Conservation (phyloP, 2,888 invertebrate genomes). For the Pheosia tremula region DNA sequence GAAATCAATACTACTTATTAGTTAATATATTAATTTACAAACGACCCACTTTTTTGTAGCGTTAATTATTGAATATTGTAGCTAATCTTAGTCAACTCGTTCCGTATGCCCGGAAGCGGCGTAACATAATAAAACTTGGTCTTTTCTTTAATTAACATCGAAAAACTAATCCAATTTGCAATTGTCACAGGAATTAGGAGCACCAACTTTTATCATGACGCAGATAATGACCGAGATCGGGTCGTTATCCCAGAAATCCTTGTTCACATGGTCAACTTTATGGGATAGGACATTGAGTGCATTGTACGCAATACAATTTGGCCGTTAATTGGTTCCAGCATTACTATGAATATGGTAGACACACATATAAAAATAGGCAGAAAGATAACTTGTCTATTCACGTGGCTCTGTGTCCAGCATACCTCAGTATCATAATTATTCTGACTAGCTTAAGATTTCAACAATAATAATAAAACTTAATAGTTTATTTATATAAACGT, state of each 20-base stretch:
- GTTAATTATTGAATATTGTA: too few species aligned
- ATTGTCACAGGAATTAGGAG: constrained; percentile 24
- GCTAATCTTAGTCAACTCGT: constrained; percentile 15
- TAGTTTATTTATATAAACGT: too few species aligned
- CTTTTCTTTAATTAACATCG: constrained; percentile 44
- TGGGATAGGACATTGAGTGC: not conserved
- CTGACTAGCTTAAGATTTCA: too few species aligned
- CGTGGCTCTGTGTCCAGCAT: too few species aligned
- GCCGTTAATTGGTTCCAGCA: not conserved
- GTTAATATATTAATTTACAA: too few species aligned
- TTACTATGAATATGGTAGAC: too few species aligned
- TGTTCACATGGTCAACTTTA: not conserved
- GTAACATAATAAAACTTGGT: constrained; percentile 40
- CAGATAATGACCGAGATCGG: constrained; percentile 6
- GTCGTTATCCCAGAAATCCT: not conserved
- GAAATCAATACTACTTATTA: too few species aligned
- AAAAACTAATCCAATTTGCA: constrained; percentile 45
- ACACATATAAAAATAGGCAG: too few species aligned
- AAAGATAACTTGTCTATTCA: too few species aligned
- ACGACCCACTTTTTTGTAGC: too few species aligned
- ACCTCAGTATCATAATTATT: too few species aligned
- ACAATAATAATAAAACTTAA: too few species aligned
- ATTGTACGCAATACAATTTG: not conserved
- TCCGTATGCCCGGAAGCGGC: constrained; percentile 33
- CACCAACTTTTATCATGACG: constrained; percentile 21